Evolutionary conservation across 2,888 invertebrate species (phyloP).

Genomic region (Mechanitis mazaeus): DNA sequence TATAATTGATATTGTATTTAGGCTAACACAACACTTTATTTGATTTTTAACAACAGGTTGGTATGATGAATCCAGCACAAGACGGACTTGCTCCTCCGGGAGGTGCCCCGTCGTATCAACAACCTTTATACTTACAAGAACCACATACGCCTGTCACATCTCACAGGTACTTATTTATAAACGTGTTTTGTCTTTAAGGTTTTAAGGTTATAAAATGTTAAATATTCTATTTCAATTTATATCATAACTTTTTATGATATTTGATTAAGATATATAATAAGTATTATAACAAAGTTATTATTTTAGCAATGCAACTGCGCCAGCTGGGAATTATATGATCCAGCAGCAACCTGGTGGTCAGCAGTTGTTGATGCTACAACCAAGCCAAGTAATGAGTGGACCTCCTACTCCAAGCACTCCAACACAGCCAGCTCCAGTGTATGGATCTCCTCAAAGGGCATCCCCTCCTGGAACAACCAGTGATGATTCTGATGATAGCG

Average conservation of each 20-base stretch:
- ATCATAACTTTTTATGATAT: not conserved
- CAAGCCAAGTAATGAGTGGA: slow-evolving; percentile 69
- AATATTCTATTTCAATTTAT: not conserved
- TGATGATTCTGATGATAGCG: slow-evolving; percentile 91
- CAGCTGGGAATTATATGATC: slow-evolving; percentile 77
- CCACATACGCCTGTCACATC: slow-evolving; percentile 70
- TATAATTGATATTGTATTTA: not conserved
- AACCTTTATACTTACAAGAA: slow-evolving; percentile 82
- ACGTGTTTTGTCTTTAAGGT: not conserved
- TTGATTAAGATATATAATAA: not conserved
- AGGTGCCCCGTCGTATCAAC: slow-evolving; percentile 80
- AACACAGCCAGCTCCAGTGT: slow-evolving; percentile 58
- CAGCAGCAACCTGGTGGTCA: slow-evolving; percentile 78
- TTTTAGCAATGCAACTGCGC: slow-evolving; percentile 70
- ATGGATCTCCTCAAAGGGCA: slow-evolving; percentile 78
- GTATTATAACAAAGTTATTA: slow-evolving; percentile 6
- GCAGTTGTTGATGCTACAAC: slow-evolving; percentile 74
- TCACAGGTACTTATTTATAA: slow-evolving; percentile 49
- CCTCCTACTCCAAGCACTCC: slow-evolving; percentile 67
- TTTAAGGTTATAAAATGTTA: not conserved
- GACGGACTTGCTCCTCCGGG: slow-evolving; percentile 78
- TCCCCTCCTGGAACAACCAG: slow-evolving; percentile 86
- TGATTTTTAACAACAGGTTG: slow-evolving; percentile 54
- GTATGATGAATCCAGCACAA: slow-evolving; percentile 79
- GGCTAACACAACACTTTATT: not conserved